These are phyloP conservation scores for Dasysyrphus tricinctus DNA, from an alignment of 2,888 invertebrate genomes.

Conservation along the genomic window DNA sequence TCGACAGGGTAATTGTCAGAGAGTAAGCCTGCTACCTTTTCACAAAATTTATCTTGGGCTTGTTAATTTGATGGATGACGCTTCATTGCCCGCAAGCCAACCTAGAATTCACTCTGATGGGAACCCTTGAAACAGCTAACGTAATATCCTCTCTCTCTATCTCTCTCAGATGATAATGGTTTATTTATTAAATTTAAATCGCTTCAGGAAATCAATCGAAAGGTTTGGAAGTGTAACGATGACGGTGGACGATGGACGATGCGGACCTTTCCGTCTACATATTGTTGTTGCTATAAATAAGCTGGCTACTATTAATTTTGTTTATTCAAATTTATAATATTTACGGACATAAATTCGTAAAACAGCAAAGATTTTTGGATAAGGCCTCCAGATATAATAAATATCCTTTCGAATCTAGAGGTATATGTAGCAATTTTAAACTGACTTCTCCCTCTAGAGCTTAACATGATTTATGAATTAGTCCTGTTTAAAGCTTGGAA, in stretches of 20 bases:
- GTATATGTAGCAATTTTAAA: slow-evolving; percentile 54
- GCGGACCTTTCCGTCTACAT: not conserved
- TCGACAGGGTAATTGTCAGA: slow-evolving; percentile 56
- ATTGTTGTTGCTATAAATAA: slow-evolving; percentile 11
- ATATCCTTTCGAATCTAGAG: slow-evolving; percentile 42
- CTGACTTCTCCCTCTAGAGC: slow-evolving; percentile 32
- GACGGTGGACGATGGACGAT: not conserved
- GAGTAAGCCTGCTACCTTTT: slow-evolving; percentile 72
- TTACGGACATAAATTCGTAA: slow-evolving; percentile 45
- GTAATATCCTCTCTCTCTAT: slow-evolving; percentile 5
- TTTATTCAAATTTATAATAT: slow-evolving; percentile 61
- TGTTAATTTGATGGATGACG: slow-evolving; percentile 71
- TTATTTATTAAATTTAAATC: slow-evolving; percentile 73
- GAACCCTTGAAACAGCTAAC: slow-evolving; percentile 4
- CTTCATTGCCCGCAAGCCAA: slow-evolving; percentile 28
- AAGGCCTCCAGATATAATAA: slow-evolving; percentile 41
- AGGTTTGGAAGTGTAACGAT: slow-evolving; percentile 14
- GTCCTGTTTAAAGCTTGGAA: slow-evolving; percentile 47
- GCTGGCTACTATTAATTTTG: slow-evolving; percentile 25
- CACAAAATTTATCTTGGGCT: slow-evolving; percentile 68
- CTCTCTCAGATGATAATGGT: slow-evolving; percentile 35
- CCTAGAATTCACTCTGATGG: slow-evolving; percentile 30
- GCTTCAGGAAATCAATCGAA: slow-evolving; percentile 72
- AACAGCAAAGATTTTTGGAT: slow-evolving; percentile 23
- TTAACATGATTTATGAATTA: slow-evolving; percentile 64